These are phyloP conservation scores for Larimichthys polyactis DNA, from an alignment of 2,113 vertebrate genomes.

Conservation along the genomic window DNA sequence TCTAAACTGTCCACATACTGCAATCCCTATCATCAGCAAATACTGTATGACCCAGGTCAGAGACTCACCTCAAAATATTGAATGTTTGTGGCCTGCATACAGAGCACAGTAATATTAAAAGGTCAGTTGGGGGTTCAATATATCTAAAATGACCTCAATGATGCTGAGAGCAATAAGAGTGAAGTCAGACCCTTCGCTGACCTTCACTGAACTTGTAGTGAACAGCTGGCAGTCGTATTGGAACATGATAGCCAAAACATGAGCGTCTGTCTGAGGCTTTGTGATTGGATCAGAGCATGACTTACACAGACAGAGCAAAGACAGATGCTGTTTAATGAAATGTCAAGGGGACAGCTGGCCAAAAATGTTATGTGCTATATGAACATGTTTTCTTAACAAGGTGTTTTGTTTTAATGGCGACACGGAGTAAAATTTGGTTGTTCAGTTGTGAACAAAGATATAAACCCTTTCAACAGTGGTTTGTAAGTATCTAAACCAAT, in stretches of 20 bases:
- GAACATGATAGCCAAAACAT: conserved; percentile 69
- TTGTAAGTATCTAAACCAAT: neutral
- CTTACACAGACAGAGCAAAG: conserved; percentile 17
- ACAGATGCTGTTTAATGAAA: conserved; percentile 67
- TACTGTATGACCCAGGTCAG: neutral
- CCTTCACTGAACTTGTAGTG: conserved; percentile 21
- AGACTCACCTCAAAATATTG: neutral
- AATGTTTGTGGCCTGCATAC: neutral
- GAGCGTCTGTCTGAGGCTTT: neutral
- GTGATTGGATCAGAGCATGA: conserved; percentile 28
- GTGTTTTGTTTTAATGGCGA: neutral
- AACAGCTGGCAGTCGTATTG: conserved; percentile 62
- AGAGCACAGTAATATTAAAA: neutral
- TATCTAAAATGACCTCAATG: conserved; percentile 42
- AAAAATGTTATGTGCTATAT: conserved; percentile 1
- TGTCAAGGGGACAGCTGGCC: conserved; percentile 56
- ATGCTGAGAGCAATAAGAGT: neutral
- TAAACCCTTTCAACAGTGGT: neutral
- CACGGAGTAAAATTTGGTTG: neutral
- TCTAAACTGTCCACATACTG: neutral
- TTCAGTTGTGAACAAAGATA: neutral
- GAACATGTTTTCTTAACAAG: conserved; percentile 36
- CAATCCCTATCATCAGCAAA: neutral
- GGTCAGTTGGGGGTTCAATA: neutral
- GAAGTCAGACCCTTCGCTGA: conserved; percentile 17